Conservation (phyloP, 2,113 vertebrate species). For the Paracyprichromis sp. region DNA sequence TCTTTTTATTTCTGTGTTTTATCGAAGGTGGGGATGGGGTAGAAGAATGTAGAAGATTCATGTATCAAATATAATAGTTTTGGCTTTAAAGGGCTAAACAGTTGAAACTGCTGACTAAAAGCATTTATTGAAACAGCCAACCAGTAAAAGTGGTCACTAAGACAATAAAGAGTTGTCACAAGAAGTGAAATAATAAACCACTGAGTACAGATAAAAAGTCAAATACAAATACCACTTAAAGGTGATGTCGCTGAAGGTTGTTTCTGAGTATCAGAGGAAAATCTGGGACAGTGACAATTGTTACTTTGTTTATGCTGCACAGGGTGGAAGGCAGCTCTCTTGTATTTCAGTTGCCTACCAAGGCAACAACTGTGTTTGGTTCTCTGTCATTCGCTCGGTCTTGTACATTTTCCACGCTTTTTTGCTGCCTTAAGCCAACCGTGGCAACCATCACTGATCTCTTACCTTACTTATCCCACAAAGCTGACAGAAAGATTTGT, state of each 20-base stretch:
- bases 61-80: neutral
- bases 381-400: neutral
- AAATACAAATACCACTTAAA: neutral
- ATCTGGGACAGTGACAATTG: neutral
- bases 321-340: neutral
- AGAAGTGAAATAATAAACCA: neutral
- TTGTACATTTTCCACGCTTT: neutral
- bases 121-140: neutral
- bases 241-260: neutral
- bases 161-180: neutral
- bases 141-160: neutral
- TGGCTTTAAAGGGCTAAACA: neutral
- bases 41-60: neutral
- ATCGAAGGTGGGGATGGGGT: neutral
- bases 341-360: neutral
- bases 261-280: neutral
- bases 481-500: neutral
- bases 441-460: neutral
- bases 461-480: neutral
- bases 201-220: neutral
- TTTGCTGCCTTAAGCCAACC: neutral
- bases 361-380: neutral
- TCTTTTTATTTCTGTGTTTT: neutral
- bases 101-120: neutral
- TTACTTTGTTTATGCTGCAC: constrained; percentile 22